These are phyloP conservation scores for Meiosimyza platycephala DNA, from an alignment of 2,888 invertebrate species.

Conservation along the genomic window DNA sequence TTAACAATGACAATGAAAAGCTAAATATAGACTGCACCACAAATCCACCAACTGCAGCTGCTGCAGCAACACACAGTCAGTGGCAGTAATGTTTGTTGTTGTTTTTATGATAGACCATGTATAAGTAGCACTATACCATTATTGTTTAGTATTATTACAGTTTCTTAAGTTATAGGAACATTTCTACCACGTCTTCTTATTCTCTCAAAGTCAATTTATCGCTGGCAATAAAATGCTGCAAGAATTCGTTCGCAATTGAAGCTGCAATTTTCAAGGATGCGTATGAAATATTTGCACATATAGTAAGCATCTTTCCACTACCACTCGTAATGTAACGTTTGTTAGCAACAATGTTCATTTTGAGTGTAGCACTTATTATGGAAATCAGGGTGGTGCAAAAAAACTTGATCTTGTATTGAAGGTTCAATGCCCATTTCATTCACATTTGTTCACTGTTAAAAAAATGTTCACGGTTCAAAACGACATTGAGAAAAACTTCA, in stretches of 20 bases:
- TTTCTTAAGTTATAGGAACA: background rate
- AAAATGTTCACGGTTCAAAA: too few relatives aligned
- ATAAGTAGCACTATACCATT: background rate
- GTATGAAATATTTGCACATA: constrained; percentile 1
- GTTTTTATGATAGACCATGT: background rate
- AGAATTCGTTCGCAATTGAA: constrained; percentile 10
- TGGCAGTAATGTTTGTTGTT: background rate
- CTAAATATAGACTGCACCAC: too few relatives aligned
- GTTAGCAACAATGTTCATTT: too few relatives aligned
- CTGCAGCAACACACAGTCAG: background rate
- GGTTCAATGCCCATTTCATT: too few relatives aligned
- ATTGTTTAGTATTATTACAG: background rate
- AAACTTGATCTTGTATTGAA: too few relatives aligned
- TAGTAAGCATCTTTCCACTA: background rate
- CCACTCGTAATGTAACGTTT: background rate
- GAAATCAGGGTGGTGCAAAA: too few relatives aligned
- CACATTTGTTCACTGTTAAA: too few relatives aligned
- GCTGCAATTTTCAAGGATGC: background rate
- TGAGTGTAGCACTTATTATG: too few relatives aligned
- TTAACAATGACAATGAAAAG: too few relatives aligned
- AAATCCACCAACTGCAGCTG: background rate
- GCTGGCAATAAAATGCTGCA: constrained; percentile 5
- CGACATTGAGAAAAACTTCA: too few relatives aligned
- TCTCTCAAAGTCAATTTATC: constrained; percentile 3
- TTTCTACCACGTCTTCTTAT: background rate